Percentiles rank a stretch among this genome's conserved stretches.
phyloP scores from a whole-genome alignment of 2,797 vertebrate genomes.

The Cichlasoma orientale region DNA sequence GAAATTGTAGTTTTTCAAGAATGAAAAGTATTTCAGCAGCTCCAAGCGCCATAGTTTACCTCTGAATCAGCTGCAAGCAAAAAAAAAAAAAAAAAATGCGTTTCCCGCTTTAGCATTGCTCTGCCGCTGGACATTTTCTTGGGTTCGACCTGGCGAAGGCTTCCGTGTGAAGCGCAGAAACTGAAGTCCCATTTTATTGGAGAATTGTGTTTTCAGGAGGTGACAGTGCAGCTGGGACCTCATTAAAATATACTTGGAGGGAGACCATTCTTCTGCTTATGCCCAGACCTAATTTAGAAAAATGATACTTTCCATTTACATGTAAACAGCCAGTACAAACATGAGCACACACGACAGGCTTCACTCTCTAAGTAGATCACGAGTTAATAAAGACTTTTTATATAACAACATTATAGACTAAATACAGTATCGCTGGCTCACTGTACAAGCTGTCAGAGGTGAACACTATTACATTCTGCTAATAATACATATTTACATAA shows the following conservation, averaged over 20 bases:
- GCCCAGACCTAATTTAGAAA: conserved; percentile 23
- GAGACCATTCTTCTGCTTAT: conserved; percentile 12
- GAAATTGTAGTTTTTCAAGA: conserved; percentile 29
- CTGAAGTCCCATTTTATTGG: conserved; percentile 25
- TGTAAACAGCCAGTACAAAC: neutral
- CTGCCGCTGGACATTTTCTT: neutral
- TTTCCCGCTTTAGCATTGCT: conserved; percentile 3
- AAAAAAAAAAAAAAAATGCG: too few species aligned
- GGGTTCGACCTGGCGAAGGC: neutral
- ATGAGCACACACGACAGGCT: neutral
- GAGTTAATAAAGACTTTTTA: neutral
- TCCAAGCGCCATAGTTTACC: neutral
- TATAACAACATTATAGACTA: neutral
- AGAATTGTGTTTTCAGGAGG: conserved; percentile 39
- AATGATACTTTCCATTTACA: conserved; percentile 19
- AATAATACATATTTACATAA: neutral
- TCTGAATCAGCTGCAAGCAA: neutral
- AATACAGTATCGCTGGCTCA: neutral
- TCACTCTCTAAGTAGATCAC: neutral
- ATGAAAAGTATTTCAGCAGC: conserved; percentile 15
- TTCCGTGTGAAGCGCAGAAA: neutral
- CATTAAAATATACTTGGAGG: conserved; percentile 44
- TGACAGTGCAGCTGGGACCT: conserved; percentile 39
- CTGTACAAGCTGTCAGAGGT: neutral
- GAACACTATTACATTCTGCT: neutral